These are phyloP conservation scores for Pseudolaguvia tuberculata DNA, from an alignment of 2,113 vertebrate species.

Conservation along the genomic window DNA sequence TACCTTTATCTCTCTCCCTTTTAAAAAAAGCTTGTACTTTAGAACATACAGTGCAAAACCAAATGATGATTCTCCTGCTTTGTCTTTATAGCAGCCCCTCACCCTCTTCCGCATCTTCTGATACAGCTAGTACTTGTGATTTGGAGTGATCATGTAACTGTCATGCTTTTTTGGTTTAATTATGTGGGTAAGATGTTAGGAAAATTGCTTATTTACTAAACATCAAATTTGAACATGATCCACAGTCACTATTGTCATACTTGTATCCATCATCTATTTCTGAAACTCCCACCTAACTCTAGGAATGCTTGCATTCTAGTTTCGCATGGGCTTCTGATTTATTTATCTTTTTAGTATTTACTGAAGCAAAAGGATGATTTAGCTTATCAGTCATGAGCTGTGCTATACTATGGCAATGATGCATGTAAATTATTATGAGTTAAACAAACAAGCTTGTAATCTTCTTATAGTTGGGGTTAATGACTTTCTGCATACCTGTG, in stretches of 20 bases:
- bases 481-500: conserved; percentile 18
- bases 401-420: not conserved
- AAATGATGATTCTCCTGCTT: too few relatives aligned
- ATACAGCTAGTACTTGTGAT: too few relatives aligned
- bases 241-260: not conserved
- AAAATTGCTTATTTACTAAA: too few relatives aligned
- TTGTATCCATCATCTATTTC: not conserved
- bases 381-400: not conserved
- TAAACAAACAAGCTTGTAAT: conserved; percentile 14
- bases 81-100: too few relatives aligned
- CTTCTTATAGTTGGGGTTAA: conserved; percentile 2
- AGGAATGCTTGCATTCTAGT: not conserved
- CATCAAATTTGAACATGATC: too few relatives aligned
- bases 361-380: not conserved
- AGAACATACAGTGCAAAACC: too few relatives aligned
- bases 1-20: too few relatives aligned
- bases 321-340: not conserved
- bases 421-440: not conserved
- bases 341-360: not conserved
- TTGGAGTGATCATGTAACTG: too few relatives aligned
- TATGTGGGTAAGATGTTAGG: too few relatives aligned
- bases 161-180: too few relatives aligned
- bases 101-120: too few relatives aligned
- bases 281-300: not conserved
- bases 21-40: too few relatives aligned